phyloP scores from a whole-genome alignment of 2,113 vertebrate genomes.

The Eurypyga helias region DNA sequence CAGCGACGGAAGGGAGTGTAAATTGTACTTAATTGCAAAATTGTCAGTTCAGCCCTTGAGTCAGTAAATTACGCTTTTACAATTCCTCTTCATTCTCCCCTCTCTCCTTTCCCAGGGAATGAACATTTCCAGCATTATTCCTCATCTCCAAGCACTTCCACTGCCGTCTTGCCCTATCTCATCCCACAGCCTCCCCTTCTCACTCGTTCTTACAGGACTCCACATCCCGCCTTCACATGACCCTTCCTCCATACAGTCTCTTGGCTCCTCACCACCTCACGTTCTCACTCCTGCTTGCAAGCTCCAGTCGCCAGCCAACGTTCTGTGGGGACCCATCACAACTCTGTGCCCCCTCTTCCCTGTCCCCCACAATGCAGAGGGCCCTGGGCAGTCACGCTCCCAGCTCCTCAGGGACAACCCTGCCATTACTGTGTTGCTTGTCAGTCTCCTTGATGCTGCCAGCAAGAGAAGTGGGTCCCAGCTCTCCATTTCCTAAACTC shows the following conservation, averaged over 20 bases:
- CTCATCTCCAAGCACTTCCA: background rate
- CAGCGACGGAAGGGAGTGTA: background rate
- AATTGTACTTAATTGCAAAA: slow-evolving; percentile 56
- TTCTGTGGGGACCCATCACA: background rate
- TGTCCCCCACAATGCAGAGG: rapidly evolving
- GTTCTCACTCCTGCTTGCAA: background rate
- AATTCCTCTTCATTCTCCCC: background rate
- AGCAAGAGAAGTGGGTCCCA: background rate
- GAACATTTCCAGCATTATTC: background rate
- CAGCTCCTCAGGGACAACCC: background rate
- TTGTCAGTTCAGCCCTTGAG: slow-evolving; percentile 6
- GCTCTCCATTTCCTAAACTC: background rate
- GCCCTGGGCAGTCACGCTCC: background rate
- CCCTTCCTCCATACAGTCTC: background rate
- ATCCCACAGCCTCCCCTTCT: background rate
- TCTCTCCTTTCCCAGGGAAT: background rate
- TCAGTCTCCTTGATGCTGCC: background rate
- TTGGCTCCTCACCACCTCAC: background rate
- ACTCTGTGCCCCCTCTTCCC: background rate
- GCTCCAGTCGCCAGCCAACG: rapidly evolving
- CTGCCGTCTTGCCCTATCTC: background rate
- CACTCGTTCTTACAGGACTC: background rate
- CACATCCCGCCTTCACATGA: background rate
- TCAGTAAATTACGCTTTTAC: background rate
- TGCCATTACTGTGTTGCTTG: background rate